Conservation (phyloP, 1,140 invertebrate species). For the Cyrtorhinus lividipennis region DNA sequence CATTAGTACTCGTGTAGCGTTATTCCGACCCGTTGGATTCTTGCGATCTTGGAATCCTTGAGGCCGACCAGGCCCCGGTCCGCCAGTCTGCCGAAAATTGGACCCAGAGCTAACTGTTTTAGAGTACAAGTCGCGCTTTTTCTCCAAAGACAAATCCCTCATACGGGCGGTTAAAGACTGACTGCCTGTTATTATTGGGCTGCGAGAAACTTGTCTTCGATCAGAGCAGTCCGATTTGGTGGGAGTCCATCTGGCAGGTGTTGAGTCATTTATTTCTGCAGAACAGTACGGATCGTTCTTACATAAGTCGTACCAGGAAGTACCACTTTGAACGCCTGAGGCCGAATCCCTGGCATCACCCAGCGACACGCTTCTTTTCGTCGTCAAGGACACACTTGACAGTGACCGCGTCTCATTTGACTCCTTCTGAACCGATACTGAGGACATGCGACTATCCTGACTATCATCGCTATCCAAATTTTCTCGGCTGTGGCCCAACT, state of each 20-base stretch:
- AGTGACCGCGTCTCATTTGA: not conserved
- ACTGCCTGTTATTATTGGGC: no score
- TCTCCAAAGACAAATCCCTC: constrained; percentile 4
- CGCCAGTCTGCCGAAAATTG: not conserved
- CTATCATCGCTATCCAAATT: not conserved
- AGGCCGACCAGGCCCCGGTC: no score
- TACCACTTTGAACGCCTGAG: no score
- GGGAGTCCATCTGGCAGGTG: no score
- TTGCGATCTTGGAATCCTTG: no score
- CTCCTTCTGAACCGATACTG: not conserved
- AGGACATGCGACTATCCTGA: not conserved
- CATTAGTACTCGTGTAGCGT: not conserved
- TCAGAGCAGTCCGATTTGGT: no score
- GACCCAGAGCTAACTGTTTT: not conserved
- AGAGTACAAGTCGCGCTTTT: not conserved
- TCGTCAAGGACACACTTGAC: not conserved
- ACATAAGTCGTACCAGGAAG: no score
- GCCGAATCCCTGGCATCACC: not conserved
- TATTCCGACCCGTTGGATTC: not conserved
- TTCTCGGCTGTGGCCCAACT: not conserved
- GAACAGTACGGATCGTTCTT: no score
- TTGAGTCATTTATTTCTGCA: no score
- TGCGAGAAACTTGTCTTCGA: no score
- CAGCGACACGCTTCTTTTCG: not conserved
- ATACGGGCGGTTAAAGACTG: not conserved